Percentiles rank a stretch among this genome's conserved stretches.
Evolutionary conservation across 2,888 invertebrate species (phyloP).

Genomic region (Hetaerina titia): DNA sequence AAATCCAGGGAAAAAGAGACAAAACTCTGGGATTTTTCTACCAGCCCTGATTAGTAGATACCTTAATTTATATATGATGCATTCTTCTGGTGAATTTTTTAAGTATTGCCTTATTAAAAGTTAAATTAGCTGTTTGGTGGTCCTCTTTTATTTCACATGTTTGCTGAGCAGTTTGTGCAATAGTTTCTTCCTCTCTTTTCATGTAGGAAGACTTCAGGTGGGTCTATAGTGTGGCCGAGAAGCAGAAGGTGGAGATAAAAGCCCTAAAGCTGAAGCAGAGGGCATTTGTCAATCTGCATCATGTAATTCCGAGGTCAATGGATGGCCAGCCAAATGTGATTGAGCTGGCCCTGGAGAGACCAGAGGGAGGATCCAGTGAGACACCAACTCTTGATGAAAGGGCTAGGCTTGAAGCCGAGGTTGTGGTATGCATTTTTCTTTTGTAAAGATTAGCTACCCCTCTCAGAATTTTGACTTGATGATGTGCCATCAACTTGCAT

Average conservation of each 20-base stretch:
- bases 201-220: slow-evolving; percentile 89
- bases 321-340: not conserved
- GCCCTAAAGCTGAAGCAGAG: slow-evolving; percentile 40
- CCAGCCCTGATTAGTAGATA: no score
- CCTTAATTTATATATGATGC: no score
- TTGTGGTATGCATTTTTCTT: not conserved
- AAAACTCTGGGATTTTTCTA: no score
- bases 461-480: no score
- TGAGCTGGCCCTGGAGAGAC: not conserved
- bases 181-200: not conserved
- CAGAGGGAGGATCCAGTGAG: not conserved
- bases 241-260: slow-evolving; percentile 88
- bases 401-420: slow-evolving; percentile 29
- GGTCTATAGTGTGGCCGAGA: slow-evolving; percentile 90
- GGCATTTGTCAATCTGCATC: slow-evolving; percentile 5
- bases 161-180: no score
- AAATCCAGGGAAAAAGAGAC: no score
- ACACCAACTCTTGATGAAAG: not conserved
- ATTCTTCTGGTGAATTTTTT: no score
- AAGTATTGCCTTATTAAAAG: no score
- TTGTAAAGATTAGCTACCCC: no score
- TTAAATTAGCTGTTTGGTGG: no score
- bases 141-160: no score
- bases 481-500: no score
- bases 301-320: not conserved